Evolutionary conservation across 2,888 invertebrate genomes (phyloP).

Genomic region (Lacanobia oleracea): DNA sequence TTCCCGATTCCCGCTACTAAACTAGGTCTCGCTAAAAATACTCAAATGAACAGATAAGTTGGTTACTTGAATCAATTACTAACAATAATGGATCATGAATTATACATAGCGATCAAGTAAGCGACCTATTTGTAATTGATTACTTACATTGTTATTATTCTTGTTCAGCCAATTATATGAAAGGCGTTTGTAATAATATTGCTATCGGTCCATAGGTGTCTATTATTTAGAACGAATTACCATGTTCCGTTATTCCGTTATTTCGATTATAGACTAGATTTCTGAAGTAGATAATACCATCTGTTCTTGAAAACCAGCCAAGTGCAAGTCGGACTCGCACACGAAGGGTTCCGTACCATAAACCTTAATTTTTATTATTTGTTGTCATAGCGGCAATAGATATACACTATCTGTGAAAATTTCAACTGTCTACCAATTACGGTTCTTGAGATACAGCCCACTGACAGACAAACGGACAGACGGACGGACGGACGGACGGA

Average conservation of each 20-base stretch:
- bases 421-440: too few species aligned
- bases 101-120: slow-evolving; percentile 37
- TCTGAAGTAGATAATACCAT: too few species aligned
- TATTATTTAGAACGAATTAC: background rate
- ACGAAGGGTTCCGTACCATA: too few species aligned
- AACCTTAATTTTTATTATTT: too few species aligned
- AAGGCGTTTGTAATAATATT: background rate
- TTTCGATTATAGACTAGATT: background rate
- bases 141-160: slow-evolving; percentile 47
- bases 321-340: too few species aligned
- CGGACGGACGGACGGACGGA: too few species aligned
- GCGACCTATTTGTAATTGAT: slow-evolving; percentile 41
- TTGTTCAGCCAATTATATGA: slow-evolving; percentile 50
- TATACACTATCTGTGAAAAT: too few species aligned
- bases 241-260: background rate
- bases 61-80: slow-evolving; percentile 33
- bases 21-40: slow-evolving; percentile 29
- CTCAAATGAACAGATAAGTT: slow-evolving; percentile 18
- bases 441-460: too few species aligned
- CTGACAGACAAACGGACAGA: too few species aligned
- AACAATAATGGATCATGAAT: slow-evolving; percentile 46
- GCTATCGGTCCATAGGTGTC: background rate
- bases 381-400: too few species aligned
- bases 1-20: slow-evolving; percentile 8
- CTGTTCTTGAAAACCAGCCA: too few species aligned